phyloP scores from a whole-genome alignment of 2,113 vertebrate species.

The Pristiophorus japonicus region DNA sequence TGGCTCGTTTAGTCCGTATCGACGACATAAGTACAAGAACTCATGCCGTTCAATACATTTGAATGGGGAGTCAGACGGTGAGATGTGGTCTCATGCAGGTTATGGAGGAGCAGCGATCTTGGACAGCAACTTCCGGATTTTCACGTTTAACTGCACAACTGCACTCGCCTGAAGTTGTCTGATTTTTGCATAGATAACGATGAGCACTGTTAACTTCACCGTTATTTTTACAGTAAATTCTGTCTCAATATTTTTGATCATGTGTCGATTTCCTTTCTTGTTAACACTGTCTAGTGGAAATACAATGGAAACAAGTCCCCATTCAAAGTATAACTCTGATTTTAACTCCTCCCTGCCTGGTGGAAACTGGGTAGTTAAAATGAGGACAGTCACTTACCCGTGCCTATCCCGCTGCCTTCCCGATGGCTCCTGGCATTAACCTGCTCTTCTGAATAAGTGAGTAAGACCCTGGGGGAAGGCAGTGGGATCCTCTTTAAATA shows the following conservation, averaged over 20 bases:
- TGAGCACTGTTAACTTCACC: not conserved
- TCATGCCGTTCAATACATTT: no score
- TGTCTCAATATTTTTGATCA: not conserved
- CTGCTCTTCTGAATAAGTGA: not conserved
- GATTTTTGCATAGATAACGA: not conserved
- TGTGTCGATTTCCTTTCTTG: no score
- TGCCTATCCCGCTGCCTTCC: not conserved
- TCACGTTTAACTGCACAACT: no score
- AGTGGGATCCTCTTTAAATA: not conserved
- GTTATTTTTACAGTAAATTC: not conserved
- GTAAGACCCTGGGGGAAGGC: not conserved
- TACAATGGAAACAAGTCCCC: not conserved
- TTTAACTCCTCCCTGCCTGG: not conserved
- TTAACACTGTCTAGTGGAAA: not conserved
- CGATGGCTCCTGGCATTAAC: not conserved
- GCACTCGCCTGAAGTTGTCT: no score
- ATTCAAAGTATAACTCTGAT: not conserved
- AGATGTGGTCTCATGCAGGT: no score
- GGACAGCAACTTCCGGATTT: no score
- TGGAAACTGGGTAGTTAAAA: not conserved
- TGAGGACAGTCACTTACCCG: not conserved
- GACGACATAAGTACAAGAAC: no score
- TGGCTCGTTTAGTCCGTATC: no score
- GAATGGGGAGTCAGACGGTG: no score
- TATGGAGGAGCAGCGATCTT: no score